phyloP scores from a whole-genome alignment of 2,888 invertebrate species.

The Dioctria linearis region DNA sequence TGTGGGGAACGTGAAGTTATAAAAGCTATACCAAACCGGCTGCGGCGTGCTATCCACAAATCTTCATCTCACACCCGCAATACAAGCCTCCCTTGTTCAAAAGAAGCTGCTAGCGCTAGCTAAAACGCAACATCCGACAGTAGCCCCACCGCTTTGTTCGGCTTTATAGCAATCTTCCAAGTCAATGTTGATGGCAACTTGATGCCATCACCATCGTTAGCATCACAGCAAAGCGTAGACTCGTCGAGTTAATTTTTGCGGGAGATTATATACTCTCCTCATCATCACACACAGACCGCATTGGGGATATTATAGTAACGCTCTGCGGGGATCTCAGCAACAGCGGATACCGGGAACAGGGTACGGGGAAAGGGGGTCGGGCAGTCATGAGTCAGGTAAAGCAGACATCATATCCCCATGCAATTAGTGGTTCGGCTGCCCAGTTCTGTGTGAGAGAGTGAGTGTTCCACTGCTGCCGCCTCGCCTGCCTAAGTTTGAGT shows the following conservation, averaged over 20 bases:
- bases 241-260: conserved; percentile 42
- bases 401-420: conserved; percentile 10
- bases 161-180: not conserved
- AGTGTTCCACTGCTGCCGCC: no score
- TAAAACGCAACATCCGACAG: conserved; percentile 10
- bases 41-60: conserved; percentile 18
- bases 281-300: not conserved
- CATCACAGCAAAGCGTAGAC: conserved; percentile 9
- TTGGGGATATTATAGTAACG: conserved; percentile 16
- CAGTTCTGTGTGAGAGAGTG: not conserved
- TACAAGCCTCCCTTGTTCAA: not conserved
- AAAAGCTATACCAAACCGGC: conserved; percentile 37
- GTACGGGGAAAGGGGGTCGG: no score
- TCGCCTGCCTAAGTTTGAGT: no score
- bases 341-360: not conserved
- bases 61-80: conserved; percentile 33
- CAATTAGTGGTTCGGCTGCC: conserved; percentile 27
- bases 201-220: conserved; percentile 23
- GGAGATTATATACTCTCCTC: conserved; percentile 22
- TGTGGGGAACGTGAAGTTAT: conserved; percentile 11
- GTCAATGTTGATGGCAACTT: conserved; percentile 22
- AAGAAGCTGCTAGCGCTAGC: conserved; percentile 6
- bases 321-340: conserved; percentile 27
- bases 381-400: not conserved
- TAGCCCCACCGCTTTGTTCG: conserved; percentile 10